phyloP scores from a whole-genome alignment of 2,888 invertebrate species.

The Epinotia brunnichana region DNA sequence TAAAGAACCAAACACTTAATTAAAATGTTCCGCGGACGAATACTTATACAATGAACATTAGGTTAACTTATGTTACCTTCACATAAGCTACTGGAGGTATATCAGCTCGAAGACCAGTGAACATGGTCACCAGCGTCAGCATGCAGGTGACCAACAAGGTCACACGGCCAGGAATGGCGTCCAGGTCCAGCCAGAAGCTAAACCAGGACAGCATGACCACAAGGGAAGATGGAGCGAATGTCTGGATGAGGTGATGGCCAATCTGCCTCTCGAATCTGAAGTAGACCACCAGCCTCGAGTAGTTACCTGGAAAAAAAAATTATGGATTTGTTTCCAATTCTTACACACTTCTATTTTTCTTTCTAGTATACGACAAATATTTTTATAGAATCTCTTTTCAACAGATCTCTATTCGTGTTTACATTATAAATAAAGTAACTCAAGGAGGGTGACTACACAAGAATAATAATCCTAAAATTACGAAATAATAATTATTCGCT shows the following conservation, averaged over 20 bases:
- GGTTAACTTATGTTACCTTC: constrained; percentile 82
- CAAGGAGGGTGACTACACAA: no score
- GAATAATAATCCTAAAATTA: no score
- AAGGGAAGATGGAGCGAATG: constrained; percentile 92
- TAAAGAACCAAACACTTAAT: no score
- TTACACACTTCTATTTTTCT: not conserved
- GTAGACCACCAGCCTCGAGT: constrained; percentile 89
- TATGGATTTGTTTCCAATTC: not conserved
- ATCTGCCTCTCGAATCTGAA: constrained; percentile 93
- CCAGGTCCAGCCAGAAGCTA: constrained; percentile 93
- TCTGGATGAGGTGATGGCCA: constrained; percentile 92
- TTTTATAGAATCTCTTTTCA: no score
- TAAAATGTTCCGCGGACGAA: no score
- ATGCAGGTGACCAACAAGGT: constrained; percentile 92
- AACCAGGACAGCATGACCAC: constrained; percentile 94
- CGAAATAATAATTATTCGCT: no score
- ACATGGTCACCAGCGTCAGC: constrained; percentile 93
- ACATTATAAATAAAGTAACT: no score
- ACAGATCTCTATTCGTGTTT: no score
- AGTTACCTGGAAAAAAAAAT: constrained; percentile 84
- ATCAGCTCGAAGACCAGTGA: constrained; percentile 91
- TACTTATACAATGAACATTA: no score
- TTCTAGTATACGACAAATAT: not conserved
- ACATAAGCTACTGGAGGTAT: constrained; percentile 94
- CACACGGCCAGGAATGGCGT: constrained; percentile 92